Conservation (phyloP, 2,113 vertebrate genomes). For the Mesitornis unicolor region DNA sequence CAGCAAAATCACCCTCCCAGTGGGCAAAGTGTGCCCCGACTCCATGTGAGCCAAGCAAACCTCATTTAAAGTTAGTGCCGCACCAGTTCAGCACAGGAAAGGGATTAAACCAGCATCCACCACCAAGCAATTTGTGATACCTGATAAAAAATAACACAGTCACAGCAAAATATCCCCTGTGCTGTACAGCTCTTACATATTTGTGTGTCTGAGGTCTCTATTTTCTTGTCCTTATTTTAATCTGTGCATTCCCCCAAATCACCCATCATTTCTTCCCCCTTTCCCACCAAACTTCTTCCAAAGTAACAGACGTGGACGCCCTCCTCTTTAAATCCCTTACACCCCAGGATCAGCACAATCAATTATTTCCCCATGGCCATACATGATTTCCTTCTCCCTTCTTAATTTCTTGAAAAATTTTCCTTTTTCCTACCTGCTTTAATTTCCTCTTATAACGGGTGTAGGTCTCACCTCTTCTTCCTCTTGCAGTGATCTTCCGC, state of each 20-base stretch:
- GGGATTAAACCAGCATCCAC: not conserved
- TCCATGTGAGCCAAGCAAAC: not conserved
- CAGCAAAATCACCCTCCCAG: not conserved
- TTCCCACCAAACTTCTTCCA: not conserved
- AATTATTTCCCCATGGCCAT: not conserved
- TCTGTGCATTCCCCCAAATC: not conserved
- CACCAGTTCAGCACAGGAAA: not conserved
- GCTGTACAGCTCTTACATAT: not conserved
- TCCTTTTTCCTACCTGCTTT: not conserved
- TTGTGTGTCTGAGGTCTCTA: not conserved
- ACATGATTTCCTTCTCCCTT: not conserved
- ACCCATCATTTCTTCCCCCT: fast-evolving
- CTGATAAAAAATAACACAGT: not conserved
- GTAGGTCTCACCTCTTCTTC: not conserved
- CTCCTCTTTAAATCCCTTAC: not conserved
- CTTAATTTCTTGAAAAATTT: not conserved
- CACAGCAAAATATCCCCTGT: not conserved
- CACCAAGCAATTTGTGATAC: not conserved
- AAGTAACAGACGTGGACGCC: too few relatives aligned
- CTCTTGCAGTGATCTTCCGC: not conserved
- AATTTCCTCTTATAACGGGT: not conserved
- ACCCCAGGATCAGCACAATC: not conserved
- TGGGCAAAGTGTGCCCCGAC: not conserved
- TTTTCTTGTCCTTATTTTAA: not conserved
- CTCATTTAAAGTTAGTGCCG: not conserved